These are phyloP conservation scores for Porites lutea DNA, from an alignment of 64 coral and sea anemone genomes.

Conservation along the genomic window DNA sequence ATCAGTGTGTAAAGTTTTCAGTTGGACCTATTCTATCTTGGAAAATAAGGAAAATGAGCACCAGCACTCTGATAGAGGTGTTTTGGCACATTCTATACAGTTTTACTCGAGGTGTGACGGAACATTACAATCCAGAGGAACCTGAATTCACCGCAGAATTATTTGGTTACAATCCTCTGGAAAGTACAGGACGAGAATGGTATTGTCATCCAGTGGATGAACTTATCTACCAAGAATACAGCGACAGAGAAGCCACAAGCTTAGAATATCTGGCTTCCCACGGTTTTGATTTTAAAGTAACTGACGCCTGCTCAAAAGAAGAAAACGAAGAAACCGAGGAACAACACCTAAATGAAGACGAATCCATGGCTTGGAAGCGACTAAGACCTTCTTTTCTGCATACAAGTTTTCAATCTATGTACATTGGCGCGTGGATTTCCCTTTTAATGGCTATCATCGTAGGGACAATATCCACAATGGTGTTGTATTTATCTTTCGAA, in stretches of 20 bases:
- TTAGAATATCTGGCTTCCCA: not conserved
- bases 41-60: not conserved
- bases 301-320: not conserved
- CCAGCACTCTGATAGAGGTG: not conserved
- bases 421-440: not conserved
- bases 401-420: not conserved
- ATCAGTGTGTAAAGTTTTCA: too few species aligned
- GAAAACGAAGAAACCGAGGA: not conserved
- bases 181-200: conserved; percentile 2
- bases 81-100: not conserved
- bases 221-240: conserved; percentile 22
- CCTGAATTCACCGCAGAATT: not conserved
- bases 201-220: not conserved
- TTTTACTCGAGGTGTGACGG: not conserved
- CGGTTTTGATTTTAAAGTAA: not conserved
- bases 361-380: conserved; percentile 3
- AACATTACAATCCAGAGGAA: conserved; percentile 1
- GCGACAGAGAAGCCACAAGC: not conserved
- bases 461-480: not conserved
- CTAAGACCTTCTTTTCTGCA: not conserved
- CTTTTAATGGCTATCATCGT: not conserved
- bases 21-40: too few species aligned
- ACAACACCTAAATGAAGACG: not conserved
- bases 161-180: conserved; percentile 17
- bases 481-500: not conserved